A percentile compares a stretch with the other conserved stretches of the same genome.
These are phyloP conservation scores for Typhlomys cinereus DNA, from an alignment of 2,113 vertebrate genomes.

Conservation along the genomic window DNA sequence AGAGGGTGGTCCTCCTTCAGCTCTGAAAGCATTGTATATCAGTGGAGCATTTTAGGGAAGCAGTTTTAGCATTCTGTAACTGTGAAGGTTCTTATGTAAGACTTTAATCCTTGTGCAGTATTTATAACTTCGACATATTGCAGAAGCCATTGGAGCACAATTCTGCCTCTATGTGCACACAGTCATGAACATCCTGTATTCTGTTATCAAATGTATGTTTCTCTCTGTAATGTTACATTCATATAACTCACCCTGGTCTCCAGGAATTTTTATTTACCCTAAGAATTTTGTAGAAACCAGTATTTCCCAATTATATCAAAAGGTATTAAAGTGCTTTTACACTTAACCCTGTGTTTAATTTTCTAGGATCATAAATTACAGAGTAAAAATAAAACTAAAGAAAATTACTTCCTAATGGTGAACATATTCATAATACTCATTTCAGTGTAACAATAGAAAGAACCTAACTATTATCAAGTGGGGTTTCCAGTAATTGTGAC, in stretches of 20 bases:
- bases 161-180: not conserved
- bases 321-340: not conserved
- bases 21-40: slow-evolving; percentile 21
- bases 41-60: slow-evolving; percentile 36
- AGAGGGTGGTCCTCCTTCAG: slow-evolving; percentile 6
- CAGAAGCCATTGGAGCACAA: slow-evolving; percentile 49
- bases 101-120: slow-evolving; percentile 62
- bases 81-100: slow-evolving; percentile 64
- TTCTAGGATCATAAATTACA: not conserved
- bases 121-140: slow-evolving; percentile 65
- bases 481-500: slow-evolving; percentile 18
- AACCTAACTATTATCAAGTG: not conserved
- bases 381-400: not conserved
- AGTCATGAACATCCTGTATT: not conserved
- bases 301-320: slow-evolving; percentile 4
- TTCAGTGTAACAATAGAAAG: slow-evolving; percentile 30
- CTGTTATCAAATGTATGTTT: not conserved
- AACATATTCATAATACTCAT: not conserved
- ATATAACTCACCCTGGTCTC: not conserved
- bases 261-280: not conserved
- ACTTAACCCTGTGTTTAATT: not conserved
- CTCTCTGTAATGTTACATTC: not conserved
- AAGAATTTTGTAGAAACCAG: not conserved
- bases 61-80: slow-evolving; percentile 49
- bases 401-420: not conserved